Evolutionary conservation across 2,797 vertebrate species (phyloP).

Genomic region (Gymnoscopelus braueri): DNA sequence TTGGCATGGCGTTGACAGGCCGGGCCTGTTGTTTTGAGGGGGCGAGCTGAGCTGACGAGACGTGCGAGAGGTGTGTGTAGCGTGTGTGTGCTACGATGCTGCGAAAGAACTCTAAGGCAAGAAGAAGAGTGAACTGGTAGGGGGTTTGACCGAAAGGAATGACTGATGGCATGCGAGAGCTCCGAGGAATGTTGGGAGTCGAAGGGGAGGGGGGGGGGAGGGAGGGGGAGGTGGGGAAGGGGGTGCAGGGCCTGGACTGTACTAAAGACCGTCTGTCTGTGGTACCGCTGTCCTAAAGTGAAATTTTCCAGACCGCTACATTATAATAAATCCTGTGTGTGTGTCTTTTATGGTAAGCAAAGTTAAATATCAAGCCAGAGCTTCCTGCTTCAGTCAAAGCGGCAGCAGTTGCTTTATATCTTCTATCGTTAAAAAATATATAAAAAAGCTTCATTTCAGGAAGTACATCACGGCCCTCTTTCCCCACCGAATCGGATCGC

Average conservation of each 20-base stretch:
- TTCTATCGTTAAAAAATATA: too few relatives aligned
- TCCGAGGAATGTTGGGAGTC: slow-evolving; percentile 26
- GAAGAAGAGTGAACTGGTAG: not conserved
- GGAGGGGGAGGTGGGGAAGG: not conserved
- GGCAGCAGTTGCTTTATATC: too few relatives aligned
- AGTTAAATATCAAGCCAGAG: too few relatives aligned
- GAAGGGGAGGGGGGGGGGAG: not conserved
- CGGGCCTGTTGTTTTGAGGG: not conserved
- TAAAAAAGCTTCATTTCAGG: too few relatives aligned
- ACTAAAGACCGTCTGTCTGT: too few relatives aligned
- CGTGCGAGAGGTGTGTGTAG: slow-evolving; percentile 3
- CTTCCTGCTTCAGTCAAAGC: too few relatives aligned
- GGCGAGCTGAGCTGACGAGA: not conserved
- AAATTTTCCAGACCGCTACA: not conserved
- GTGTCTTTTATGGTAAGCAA: too few relatives aligned
- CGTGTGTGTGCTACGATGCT: slow-evolving; percentile 18
- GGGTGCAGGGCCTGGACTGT: too few relatives aligned
- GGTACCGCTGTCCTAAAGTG: not conserved
- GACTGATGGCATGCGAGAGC: slow-evolving; percentile 25
- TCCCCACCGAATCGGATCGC: too few relatives aligned
- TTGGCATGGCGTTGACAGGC: not conserved
- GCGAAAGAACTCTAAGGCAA: not conserved
- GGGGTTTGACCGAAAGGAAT: slow-evolving; percentile 9
- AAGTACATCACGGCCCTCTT: too few relatives aligned
- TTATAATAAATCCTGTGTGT: too few relatives aligned